These are phyloP conservation scores for Sarotherodon lohbergeri DNA, from an alignment of 2,113 vertebrate species.

Conservation along the genomic window DNA sequence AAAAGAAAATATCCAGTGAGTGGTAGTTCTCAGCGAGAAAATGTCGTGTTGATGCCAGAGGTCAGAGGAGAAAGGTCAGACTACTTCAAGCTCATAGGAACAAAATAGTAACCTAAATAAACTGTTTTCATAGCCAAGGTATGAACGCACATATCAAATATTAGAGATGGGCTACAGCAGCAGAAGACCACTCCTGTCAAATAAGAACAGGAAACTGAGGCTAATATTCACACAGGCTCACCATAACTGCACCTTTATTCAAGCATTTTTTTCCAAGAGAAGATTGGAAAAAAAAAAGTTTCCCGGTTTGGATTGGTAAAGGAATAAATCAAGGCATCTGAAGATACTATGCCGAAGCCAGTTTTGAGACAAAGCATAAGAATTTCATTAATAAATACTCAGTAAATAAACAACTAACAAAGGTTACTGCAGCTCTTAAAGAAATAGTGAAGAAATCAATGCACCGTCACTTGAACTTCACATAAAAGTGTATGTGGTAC, in stretches of 20 bases:
- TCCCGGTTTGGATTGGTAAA: not conserved
- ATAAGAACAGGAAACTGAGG: not conserved
- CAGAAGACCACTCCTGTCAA: not conserved
- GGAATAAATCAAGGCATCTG: not conserved
- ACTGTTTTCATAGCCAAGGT: not conserved
- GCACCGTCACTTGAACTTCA: not conserved
- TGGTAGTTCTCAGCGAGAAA: not conserved
- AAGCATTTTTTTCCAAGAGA: not conserved
- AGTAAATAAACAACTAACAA: not conserved
- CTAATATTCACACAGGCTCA: not conserved
- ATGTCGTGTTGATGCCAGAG: not conserved
- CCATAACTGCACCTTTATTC: not conserved
- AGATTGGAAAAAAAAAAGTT: rapidly evolving
- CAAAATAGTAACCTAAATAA: not conserved
- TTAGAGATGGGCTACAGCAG: not conserved
- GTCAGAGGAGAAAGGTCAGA: not conserved
- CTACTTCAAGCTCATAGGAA: not conserved
- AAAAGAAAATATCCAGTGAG: not conserved
- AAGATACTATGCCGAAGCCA: not conserved
- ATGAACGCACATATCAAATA: not conserved
- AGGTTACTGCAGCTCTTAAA: not conserved
- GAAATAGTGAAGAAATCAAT: not conserved
- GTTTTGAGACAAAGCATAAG: not conserved
- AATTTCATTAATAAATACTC: not conserved
- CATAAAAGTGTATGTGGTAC: not conserved